Evolutionary conservation across 2,113 vertebrate species (phyloP).

Genomic region (Cavia aperea): DNA sequence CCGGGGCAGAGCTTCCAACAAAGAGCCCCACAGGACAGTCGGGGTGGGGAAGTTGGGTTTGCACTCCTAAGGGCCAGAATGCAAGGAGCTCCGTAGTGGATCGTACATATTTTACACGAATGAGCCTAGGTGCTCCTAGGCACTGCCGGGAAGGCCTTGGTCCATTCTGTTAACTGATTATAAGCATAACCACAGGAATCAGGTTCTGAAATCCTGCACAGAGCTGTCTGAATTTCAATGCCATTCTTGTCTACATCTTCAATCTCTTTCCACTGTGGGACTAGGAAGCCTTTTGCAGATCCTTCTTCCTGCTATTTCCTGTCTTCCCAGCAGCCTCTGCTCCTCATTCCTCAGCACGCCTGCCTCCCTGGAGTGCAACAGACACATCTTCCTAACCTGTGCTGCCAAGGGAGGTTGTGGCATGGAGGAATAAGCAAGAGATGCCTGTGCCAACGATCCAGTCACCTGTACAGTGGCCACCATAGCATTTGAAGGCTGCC

Average conservation of each 20-base stretch:
- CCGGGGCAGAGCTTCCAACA: background rate
- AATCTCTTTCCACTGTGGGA: background rate
- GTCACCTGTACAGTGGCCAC: background rate
- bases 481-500: background rate
- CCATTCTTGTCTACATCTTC: background rate
- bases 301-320: background rate
- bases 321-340: accelerated
- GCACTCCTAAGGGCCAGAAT: accelerated
- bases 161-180: background rate
- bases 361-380: background rate
- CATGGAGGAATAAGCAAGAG: background rate
- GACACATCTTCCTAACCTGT: background rate
- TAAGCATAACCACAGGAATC: background rate
- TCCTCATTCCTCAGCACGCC: background rate
- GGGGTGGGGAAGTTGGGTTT: background rate
- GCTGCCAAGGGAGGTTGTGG: background rate
- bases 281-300: background rate
- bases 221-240: background rate
- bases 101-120: background rate
- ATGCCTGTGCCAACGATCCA: too few species aligned
- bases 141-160: background rate
- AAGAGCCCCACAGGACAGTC: too few species aligned
- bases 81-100: too few species aligned
- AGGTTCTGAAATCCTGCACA: background rate
- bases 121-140: background rate